phyloP scores from a whole-genome alignment of 2,797 vertebrate genomes.

The Phalloptychus januarius region DNA sequence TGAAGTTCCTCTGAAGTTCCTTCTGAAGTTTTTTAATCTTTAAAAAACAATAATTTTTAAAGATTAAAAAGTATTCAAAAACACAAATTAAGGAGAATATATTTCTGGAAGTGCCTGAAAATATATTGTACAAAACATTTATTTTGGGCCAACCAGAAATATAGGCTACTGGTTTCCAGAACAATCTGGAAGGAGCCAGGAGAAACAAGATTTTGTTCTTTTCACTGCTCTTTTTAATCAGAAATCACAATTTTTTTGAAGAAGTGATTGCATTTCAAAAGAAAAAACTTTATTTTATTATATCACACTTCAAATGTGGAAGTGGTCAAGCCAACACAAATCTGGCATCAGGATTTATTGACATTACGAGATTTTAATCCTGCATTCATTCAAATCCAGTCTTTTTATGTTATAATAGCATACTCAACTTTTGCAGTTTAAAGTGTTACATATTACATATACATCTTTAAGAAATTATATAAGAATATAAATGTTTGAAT shows the following conservation, averaged over 20 bases:
- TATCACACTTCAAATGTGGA: conserved; percentile 64
- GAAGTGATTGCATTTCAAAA: conserved; percentile 40
- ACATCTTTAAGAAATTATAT: conserved; percentile 33
- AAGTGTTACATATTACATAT: conserved; percentile 42
- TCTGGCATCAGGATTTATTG: conserved; percentile 39
- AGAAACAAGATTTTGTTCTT: background rate
- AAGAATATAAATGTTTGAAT: conserved; percentile 35
- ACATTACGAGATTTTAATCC: conserved; percentile 45
- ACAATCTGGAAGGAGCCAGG: conserved; percentile 51
- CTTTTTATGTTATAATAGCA: conserved; percentile 12
- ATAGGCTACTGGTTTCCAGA: conserved; percentile 49
- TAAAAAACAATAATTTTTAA: background rate
- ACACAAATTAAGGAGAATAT: background rate
- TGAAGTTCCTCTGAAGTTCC: no score
- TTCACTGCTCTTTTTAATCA: background rate
- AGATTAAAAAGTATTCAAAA: background rate
- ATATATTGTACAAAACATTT: background rate
- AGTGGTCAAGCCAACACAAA: conserved; percentile 20
- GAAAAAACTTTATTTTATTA: conserved; percentile 78
- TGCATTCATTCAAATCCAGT: conserved; percentile 33
- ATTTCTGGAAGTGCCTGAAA: background rate
- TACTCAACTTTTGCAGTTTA: conserved; percentile 30
- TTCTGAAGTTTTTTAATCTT: no score
- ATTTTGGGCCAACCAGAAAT: background rate
- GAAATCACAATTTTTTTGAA: conserved; percentile 22